Evolutionary conservation across 2,888 invertebrate species (phyloP).

Genomic region (Stegophylla sp.): DNA sequence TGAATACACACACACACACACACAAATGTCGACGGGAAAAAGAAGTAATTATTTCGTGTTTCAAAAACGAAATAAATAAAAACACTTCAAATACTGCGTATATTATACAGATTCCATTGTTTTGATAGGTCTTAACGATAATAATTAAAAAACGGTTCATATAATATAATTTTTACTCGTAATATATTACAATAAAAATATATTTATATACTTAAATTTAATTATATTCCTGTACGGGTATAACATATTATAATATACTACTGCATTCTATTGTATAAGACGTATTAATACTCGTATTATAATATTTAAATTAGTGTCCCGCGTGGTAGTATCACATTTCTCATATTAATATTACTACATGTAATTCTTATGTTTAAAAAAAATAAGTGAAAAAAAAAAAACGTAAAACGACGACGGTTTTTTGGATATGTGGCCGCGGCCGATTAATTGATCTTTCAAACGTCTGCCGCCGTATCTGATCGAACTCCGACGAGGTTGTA

Average conservation of each 20-base stretch:
- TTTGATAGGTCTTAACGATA: constrained; percentile 39
- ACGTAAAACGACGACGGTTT: background rate
- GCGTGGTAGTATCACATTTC: background rate
- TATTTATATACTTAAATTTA: too few relatives aligned
- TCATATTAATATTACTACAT: background rate
- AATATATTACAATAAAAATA: too few relatives aligned
- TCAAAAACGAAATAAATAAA: constrained; percentile 27
- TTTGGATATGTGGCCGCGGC: background rate
- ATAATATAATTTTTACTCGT: too few relatives aligned
- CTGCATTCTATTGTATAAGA: background rate
- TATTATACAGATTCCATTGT: constrained; percentile 46
- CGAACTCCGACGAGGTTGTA: background rate
- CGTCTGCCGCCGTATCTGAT: background rate
- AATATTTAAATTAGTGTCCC: background rate
- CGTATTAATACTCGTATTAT: background rate
- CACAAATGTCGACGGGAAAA: constrained; percentile 41
- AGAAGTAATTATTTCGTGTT: constrained; percentile 50
- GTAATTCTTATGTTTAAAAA: too few relatives aligned
- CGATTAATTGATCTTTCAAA: constrained; percentile 36
- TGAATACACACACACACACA: background rate
- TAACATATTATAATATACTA: background rate
- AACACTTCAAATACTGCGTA: constrained; percentile 27
- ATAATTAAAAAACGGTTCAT: constrained; percentile 15
- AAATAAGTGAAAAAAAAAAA: background rate
- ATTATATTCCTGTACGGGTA: background rate